Conservation (phyloP, 2,797 vertebrate genomes). For the Gymnopithys bicolor region DNA sequence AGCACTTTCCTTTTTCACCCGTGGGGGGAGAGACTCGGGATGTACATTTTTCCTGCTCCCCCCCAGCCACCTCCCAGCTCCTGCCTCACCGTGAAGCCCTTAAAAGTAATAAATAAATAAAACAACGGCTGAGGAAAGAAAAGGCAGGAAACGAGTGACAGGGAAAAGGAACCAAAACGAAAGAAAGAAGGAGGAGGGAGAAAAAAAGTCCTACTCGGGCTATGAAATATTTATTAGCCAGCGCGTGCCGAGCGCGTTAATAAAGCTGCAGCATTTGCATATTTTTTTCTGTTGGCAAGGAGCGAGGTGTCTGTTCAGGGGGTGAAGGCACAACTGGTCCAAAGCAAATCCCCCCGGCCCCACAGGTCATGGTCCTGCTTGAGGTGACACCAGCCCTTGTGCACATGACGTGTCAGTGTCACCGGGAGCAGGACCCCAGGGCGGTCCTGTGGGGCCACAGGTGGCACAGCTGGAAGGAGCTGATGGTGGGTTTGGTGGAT, state of each 20-base stretch:
- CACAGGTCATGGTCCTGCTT: accelerated
- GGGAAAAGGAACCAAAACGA: slow-evolving; percentile 54
- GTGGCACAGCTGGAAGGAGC: neutral
- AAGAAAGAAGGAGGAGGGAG: slow-evolving; percentile 17
- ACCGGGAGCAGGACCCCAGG: neutral
- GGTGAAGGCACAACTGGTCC: neutral
- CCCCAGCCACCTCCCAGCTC: neutral
- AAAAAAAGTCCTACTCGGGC: slow-evolving; percentile 61
- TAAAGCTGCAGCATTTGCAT: slow-evolving; percentile 66
- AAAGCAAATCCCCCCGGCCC: accelerated
- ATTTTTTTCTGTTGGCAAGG: neutral
- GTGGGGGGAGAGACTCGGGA: neutral
- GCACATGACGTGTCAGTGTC: accelerated
- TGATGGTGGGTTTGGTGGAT: accelerated
- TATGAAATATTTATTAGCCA: slow-evolving; percentile 74
- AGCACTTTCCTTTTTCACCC: slow-evolving; percentile 42
- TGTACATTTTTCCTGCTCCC: neutral
- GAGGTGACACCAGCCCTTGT: neutral
- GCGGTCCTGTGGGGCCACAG: neutral
- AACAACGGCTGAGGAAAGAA: slow-evolving; percentile 39
- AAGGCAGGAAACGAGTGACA: slow-evolving; percentile 63
- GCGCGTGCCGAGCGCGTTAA: slow-evolving; percentile 67
- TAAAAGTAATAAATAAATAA: slow-evolving; percentile 71
- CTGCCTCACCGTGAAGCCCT: slow-evolving; percentile 35
- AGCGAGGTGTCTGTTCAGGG: slow-evolving; percentile 12